phyloP scores from a whole-genome alignment of 2,888 invertebrate species.

The Dryocosmus kuriphilus region DNA sequence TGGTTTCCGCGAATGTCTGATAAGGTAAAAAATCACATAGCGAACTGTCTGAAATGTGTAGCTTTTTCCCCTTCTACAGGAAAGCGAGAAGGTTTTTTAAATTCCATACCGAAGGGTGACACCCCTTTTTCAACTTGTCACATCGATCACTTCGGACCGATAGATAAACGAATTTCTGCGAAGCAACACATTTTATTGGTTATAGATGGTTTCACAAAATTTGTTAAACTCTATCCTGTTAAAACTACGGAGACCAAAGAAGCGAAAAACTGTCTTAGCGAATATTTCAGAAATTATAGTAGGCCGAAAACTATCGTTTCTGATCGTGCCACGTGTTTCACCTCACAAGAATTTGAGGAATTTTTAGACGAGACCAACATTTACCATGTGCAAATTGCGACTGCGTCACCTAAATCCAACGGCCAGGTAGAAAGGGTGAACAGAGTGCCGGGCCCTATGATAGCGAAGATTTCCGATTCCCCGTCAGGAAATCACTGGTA shows the following conservation, averaged over 20 bases:
- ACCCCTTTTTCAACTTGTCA: too few relatives aligned
- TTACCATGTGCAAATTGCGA: conserved; percentile 52
- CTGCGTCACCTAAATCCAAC: conserved; percentile 56
- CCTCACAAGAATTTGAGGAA: conserved; percentile 51
- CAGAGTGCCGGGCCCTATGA: conserved; percentile 48
- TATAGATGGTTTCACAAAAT: neutral
- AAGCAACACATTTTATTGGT: conserved; percentile 33
- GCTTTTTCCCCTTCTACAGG: too few relatives aligned
- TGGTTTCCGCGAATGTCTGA: conserved; percentile 9
- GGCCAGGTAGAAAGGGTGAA: conserved; percentile 58
- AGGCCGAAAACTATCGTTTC: conserved; percentile 48
- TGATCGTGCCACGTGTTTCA: conserved; percentile 54
- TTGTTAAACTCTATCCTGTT: too few relatives aligned
- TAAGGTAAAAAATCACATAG: too few relatives aligned
- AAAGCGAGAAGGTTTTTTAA: too few relatives aligned
- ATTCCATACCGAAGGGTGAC: too few relatives aligned
- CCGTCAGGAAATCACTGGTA: too few relatives aligned
- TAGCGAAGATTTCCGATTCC: too few relatives aligned
- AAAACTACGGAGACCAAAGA: too few relatives aligned
- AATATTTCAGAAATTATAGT: neutral
- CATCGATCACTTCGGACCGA: too few relatives aligned
- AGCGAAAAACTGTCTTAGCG: too few relatives aligned
- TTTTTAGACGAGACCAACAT: conserved; percentile 51
- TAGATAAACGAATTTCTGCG: too few relatives aligned
- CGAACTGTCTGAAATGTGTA: neutral